Conservation (phyloP, 2,113 vertebrate genomes). For the Astur gentilis region DNA sequence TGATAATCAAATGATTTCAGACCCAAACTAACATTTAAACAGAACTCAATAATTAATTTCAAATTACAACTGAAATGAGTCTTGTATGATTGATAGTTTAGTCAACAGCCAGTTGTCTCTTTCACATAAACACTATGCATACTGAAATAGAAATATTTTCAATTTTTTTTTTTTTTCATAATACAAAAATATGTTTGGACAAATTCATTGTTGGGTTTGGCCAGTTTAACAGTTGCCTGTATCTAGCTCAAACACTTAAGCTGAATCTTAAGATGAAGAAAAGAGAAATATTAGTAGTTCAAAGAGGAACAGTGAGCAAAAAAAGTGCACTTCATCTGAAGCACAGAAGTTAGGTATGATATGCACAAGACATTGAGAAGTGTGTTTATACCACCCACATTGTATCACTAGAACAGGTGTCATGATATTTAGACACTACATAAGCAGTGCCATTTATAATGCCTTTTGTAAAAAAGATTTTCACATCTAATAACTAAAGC, state of each 20-base stretch:
- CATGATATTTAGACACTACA: background rate
- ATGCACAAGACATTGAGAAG: background rate
- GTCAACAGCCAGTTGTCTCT: conserved; percentile 14
- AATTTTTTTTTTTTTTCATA: background rate
- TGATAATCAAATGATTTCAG: conserved; percentile 8
- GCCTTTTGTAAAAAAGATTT: background rate
- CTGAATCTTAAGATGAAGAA: background rate
- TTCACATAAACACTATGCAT: background rate
- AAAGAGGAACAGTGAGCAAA: background rate
- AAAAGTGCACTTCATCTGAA: background rate
- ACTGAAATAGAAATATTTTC: background rate
- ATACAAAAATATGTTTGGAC: background rate
- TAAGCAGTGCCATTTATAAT: background rate
- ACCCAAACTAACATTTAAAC: conserved; percentile 25
- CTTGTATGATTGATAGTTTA: background rate
- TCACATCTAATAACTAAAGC: background rate
- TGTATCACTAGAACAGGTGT: background rate
- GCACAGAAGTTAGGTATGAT: background rate
- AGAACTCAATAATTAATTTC: background rate
- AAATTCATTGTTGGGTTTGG: background rate
- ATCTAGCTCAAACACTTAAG: background rate
- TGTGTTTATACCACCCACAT: background rate
- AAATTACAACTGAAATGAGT: conserved; percentile 24
- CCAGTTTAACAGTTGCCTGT: background rate
- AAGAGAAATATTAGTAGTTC: background rate